These are phyloP conservation scores for Hoplias malabaricus DNA, from an alignment of 2,113 vertebrate genomes.

Conservation along the genomic window DNA sequence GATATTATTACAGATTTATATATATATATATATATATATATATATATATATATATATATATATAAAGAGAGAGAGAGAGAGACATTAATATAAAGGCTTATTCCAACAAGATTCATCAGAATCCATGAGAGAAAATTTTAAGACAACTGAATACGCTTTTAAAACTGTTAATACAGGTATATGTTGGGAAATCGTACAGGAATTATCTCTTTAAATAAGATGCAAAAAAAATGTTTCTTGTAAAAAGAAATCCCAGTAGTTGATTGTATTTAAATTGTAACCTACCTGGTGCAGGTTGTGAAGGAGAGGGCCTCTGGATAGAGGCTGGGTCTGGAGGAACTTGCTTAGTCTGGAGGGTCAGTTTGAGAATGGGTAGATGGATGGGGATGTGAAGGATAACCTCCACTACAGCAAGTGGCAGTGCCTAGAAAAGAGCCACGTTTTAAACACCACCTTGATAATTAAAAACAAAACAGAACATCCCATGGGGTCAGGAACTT, in stretches of 20 bases:
- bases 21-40: no score
- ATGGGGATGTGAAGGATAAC: conserved; percentile 22
- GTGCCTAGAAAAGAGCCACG: conserved; percentile 21
- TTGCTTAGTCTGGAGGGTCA: conserved; percentile 18
- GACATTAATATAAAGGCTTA: no score
- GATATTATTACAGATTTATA: no score
- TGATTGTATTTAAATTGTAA: not conserved
- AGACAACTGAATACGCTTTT: no score
- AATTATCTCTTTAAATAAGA: no score
- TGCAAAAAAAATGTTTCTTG: no score
- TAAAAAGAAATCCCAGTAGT: not conserved
- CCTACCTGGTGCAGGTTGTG: conserved; percentile 45
- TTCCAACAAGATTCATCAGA: no score
- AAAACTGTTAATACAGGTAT: no score
- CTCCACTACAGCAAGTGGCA: conserved; percentile 55
- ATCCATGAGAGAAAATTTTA: no score
- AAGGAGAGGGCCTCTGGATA: not conserved
- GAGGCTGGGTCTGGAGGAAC: conserved; percentile 30
- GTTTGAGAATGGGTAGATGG: conserved; percentile 28
- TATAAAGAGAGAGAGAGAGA: no score
- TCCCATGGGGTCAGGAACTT: conserved; percentile 55
- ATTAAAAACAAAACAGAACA: conserved; percentile 54
- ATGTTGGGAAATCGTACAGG: no score
- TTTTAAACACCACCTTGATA: conserved; percentile 70
- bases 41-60: no score